Conservation (phyloP, 2,888 invertebrate genomes). For the Heliothis peltigera region DNA sequence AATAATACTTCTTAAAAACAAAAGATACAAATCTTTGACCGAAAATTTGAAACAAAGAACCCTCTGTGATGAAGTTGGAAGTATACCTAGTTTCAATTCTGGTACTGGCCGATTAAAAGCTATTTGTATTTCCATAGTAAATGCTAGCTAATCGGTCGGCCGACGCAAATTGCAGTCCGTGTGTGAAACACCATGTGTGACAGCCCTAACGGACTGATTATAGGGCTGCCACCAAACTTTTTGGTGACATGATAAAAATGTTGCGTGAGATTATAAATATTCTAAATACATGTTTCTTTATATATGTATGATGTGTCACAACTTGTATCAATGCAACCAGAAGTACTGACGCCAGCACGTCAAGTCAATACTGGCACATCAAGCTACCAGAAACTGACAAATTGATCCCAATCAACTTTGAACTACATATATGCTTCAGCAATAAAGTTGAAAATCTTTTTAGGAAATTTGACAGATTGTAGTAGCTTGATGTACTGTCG, state of each 20-base stretch:
- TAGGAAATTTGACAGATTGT: no score
- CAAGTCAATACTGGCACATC: no score
- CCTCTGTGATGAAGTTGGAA: neutral
- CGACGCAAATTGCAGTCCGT: constrained; percentile 55
- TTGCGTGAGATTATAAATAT: no score
- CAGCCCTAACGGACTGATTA: constrained; percentile 11
- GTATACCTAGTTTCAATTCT: neutral
- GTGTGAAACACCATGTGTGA: constrained; percentile 61
- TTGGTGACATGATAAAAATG: neutral
- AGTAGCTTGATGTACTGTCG: no score
- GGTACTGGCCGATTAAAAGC: constrained; percentile 37
- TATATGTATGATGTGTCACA: no score
- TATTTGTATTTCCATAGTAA: constrained; percentile 58
- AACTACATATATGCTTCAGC: no score
- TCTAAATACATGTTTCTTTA: no score
- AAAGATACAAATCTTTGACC: neutral
- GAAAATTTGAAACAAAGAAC: constrained; percentile 12
- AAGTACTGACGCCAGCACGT: no score
- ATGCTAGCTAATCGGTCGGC: constrained; percentile 51
- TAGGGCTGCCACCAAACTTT: constrained; percentile 21
- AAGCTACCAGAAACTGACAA: no score
- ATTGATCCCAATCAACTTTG: no score
- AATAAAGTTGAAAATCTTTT: no score
- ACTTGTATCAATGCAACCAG: no score
- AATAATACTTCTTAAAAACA: neutral